Evolutionary conservation across 2,888 invertebrate genomes (phyloP), one percentile per base, ranked within the genome.

Genomic region (Onthophagus sagittarius): DNA sequence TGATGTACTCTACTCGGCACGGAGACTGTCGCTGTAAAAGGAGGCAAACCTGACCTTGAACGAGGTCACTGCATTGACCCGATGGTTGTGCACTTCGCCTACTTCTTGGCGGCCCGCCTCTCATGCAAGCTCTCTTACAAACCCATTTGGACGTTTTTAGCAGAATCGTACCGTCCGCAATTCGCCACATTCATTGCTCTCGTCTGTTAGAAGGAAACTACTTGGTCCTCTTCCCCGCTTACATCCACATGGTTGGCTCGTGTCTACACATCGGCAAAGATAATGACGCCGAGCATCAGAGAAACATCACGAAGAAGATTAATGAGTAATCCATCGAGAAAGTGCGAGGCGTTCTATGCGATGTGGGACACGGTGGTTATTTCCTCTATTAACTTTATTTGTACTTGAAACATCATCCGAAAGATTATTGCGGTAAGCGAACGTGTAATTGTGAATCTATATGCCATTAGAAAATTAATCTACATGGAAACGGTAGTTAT

Each of bases 41-140:
- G 80, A 82, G 81, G 79, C 81, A 79, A 76, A 78, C 77, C 79
- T 83, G 83, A 83, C 84, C 84, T 84, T 84, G 84, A 84, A 82
- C 79, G 83, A 84, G 84, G 84, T 84, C 81, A 83, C 81, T 83
- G 83, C 83, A 82, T 78, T 82, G 83, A 83, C 83, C 83, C 80
- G 82, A 79, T 82, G 82, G 79, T 72, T 70, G 72, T 81, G 82
- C 82, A 82, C 81, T 82, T 83, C 79, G 83, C 84, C 84, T 83
- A 84, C 84, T 83, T 84, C 80, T 78, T 79, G 77, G 78, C 77
- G 77, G 77, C 33, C 67, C 70, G 73, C 33, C 70, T 53, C 39
- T 53, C 11, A 23, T 53, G 39, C 39, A 53, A 62, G 71, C 74
- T 53, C 72, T 74, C 71, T 74, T 74, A 74, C 72, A 63, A 62